These are phyloP conservation scores for Latheticus oryzae DNA, from an alignment of 2,888 invertebrate genomes.

Conservation along the genomic window DNA sequence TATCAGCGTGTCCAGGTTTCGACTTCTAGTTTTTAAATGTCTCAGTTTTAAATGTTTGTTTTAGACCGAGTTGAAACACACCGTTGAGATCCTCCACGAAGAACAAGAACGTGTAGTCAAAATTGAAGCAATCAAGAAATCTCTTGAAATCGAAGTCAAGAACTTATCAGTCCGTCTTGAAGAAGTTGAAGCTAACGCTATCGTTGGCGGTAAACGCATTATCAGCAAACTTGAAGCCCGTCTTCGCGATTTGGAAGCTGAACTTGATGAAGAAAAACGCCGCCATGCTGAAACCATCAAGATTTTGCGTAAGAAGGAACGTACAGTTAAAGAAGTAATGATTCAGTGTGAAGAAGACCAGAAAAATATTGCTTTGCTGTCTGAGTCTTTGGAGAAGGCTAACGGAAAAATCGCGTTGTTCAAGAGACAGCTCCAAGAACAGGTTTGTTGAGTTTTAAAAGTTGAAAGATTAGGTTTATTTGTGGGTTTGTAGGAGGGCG, in stretches of 20 bases:
- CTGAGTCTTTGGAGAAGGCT: conserved; percentile 90
- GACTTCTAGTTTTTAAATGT: too few relatives aligned
- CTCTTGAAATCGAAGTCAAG: conserved; percentile 97
- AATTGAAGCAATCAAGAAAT: conserved; percentile 97
- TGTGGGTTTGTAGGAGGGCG: conserved; percentile 83
- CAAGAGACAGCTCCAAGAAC: conserved; percentile 96
- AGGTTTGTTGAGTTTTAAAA: conserved; percentile 68
- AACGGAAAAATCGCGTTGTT: conserved; percentile 90
- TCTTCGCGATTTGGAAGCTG: conserved; percentile 94
- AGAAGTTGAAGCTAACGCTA: conserved; percentile 96
- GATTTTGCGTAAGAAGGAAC: conserved; percentile 98
- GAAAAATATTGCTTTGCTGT: conserved; percentile 92
- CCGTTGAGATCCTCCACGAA: conserved; percentile 92
- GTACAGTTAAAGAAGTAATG: conserved; percentile 94
- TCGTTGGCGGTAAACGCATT: conserved; percentile 96
- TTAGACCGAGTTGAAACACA: conserved; percentile 91
- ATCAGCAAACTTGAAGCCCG: conserved; percentile 97
- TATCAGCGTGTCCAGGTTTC: conserved; percentile 87
- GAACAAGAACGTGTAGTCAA: conserved; percentile 97
- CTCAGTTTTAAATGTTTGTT: conserved; percentile 27
- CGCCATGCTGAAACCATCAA: conserved; percentile 97
- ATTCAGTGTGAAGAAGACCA: conserved; percentile 97
- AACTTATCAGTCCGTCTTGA: conserved; percentile 92
- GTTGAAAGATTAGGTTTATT: conserved; percentile 9
- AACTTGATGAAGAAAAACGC: conserved; percentile 96